Base-by-base conservation (phyloP, 2,113 vertebrate genomes). In the Percopsis transmontana region DNA sequence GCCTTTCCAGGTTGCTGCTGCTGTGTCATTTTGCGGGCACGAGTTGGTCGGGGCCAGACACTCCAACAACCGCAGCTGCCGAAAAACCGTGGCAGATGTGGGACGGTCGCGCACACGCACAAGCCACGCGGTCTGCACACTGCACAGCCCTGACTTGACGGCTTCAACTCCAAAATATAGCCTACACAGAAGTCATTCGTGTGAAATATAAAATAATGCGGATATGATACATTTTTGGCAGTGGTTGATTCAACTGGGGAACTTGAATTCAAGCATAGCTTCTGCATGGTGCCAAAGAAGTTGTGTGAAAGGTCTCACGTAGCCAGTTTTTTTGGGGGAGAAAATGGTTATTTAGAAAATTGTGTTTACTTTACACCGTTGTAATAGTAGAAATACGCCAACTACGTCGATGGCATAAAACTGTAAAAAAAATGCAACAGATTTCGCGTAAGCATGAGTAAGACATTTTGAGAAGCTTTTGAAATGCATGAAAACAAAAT, bases 21-120 rank as follows among this genome's bases (percentile, higher is more conserved):
- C 68, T 76, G 44, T 53, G 47, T 54, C 55, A 58, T 66, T 41
- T 85, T 80, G 74, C 67, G 71, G 56, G 66, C 58, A 53, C 70
- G 57, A 62, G 79, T 84, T 68, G 63, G 78, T 70, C 58, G 9
- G 19, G 71, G 48, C 51, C 77, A 81, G 72, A 87, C 84, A 57
- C 74, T 75, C 69, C 64, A 68, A 79, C 73, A 74, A 76, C 68
- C 85, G 79, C 85, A 87, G 82, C 86, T 86, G 85, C 76, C 10
- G 51, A 74, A 74, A 76, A 79, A 70, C 63, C 68, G 69, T 65
- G 74, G 86, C 88, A 90, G 89, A 89, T 87, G 85, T 87, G 82
- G 81, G 68, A 70, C 12, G 19, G 5, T 2, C 21, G 9, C 14
- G 12, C 41, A 5, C 13, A 12, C 42, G 51, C 33, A 57, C 58